Conservation (phyloP, 1,140 invertebrate species). For the Trachymyrmex cornetzi region DNA sequence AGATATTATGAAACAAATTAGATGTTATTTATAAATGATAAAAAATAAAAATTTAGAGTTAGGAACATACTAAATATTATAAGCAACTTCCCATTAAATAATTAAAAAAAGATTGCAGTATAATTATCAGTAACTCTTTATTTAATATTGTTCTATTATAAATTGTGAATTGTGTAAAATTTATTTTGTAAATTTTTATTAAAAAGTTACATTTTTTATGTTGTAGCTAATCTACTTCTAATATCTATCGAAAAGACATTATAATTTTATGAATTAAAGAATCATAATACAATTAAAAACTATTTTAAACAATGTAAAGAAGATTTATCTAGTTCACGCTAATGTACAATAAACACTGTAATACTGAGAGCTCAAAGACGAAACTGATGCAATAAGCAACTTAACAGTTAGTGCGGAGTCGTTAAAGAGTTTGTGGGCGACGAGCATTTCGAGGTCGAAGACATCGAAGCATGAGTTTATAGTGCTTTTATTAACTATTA, state of each 20-base stretch:
- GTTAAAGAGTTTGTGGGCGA: constrained; percentile 68
- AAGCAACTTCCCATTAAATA: neutral
- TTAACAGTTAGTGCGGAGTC: constrained; percentile 13
- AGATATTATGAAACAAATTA: neutral
- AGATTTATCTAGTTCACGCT: neutral
- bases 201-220: neutral
- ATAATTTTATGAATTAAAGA: neutral
- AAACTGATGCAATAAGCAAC: constrained; percentile 16
- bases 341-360: neutral
- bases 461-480: constrained; percentile 63
- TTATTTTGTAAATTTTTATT: neutral
- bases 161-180: neutral
- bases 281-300: neutral
- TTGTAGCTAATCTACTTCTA: neutral
- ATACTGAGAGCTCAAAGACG: constrained; percentile 3
- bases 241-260: neutral
- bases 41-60: neutral
- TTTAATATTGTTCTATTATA: neutral
- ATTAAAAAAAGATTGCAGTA: neutral
- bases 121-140: constrained; percentile 2
- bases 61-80: neutral
- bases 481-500: constrained; percentile 64
- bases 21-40: neutral
- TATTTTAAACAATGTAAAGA: constrained; percentile 1
- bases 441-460: constrained; percentile 73